phyloP scores from a whole-genome alignment of 1,140 invertebrate genomes.

The Macrobrachium nipponense region DNA sequence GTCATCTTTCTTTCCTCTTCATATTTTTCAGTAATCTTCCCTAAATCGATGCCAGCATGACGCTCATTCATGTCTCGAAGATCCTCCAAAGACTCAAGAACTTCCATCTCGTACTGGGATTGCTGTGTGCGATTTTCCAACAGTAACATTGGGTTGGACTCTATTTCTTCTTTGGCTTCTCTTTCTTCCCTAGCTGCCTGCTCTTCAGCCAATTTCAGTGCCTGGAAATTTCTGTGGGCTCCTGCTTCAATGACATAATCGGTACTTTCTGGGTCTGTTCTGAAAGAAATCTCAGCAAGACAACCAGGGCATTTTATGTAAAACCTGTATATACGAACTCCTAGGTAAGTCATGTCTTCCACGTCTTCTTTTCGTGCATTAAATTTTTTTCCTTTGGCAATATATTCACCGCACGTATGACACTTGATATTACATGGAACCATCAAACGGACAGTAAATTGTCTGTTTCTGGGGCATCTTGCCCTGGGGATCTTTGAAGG shows the following conservation, averaged over 20 bases:
- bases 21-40: conserved; percentile 84
- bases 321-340: conserved; percentile 88
- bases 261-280: conserved; percentile 96
- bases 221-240: conserved; percentile 98
- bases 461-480: conserved; percentile 94
- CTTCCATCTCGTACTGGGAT: conserved; percentile 95
- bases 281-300: conserved; percentile 98
- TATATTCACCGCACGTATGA: conserved; percentile 98
- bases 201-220: conserved; percentile 95
- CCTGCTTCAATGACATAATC: conserved; percentile 99
- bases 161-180: conserved; percentile 95
- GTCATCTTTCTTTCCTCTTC: conserved; percentile 60
- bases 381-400: conserved; percentile 99
- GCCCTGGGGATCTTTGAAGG: conserved; percentile 98
- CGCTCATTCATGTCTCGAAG: conserved; percentile 94
- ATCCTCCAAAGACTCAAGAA: conserved; percentile 95
- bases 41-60: conserved; percentile 88
- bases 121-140: conserved; percentile 96
- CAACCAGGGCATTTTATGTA: conserved; percentile 92
- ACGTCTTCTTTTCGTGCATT: conserved; percentile 99
- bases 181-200: conserved; percentile 93
- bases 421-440: conserved; percentile 98
- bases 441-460: conserved; percentile 98
- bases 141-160: conserved; percentile 98
- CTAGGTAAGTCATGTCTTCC: conserved; percentile 97